A percentile compares a stretch with the other conserved stretches of the same genome.
These are phyloP conservation scores for Macaca nemestrina DNA, from an alignment of 2,113 vertebrate genomes.

Conservation along the genomic window DNA sequence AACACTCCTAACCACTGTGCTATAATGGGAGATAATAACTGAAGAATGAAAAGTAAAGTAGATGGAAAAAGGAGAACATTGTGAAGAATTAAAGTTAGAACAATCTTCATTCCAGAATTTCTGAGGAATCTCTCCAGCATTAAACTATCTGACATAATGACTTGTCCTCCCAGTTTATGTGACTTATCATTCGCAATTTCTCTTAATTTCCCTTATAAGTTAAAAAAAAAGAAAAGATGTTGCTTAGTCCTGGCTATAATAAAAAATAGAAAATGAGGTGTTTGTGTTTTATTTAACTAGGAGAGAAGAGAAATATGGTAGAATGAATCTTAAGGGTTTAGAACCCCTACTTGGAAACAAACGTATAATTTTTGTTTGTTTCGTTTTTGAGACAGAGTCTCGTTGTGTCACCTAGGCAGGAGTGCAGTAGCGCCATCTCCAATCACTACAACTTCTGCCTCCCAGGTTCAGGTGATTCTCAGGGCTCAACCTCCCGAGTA, in stretches of 20 bases:
- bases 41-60: background rate
- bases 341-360: background rate
- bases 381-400: too few relatives aligned
- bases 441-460: too few relatives aligned
- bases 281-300: background rate
- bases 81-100: background rate
- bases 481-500: too few relatives aligned
- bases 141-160: background rate
- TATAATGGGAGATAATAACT: background rate
- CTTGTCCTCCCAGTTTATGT: background rate
- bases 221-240: background rate
- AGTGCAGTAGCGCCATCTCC: too few relatives aligned
- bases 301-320: background rate
- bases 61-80: background rate
- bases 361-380: too few relatives aligned
- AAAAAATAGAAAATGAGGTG: background rate
- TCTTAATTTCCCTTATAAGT: background rate
- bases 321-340: slow-evolving; percentile 8
- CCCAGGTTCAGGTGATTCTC: too few relatives aligned
- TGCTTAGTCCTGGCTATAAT: background rate
- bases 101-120: slow-evolving; percentile 5
- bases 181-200: background rate
- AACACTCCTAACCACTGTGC: background rate
- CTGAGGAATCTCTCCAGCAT: background rate
- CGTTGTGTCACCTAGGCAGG: too few relatives aligned